These are phyloP conservation scores for Sebastes oblongus DNA, from an alignment of 2,797 vertebrate species.

Conservation along the genomic window DNA sequence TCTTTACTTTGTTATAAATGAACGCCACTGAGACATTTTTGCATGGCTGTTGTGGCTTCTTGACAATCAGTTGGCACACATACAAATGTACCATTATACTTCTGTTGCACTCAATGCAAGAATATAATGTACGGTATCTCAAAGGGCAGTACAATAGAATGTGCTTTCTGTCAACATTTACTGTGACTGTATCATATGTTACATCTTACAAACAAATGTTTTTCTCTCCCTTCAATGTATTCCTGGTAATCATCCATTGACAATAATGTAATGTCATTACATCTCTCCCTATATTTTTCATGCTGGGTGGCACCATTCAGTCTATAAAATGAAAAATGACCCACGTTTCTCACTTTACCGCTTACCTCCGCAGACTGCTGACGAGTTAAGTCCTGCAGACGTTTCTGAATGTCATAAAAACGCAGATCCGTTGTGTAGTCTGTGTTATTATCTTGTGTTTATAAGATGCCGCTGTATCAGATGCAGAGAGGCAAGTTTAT, in stretches of 20 bases:
- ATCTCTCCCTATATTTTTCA: conserved; percentile 14
- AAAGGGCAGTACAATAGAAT: not conserved
- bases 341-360: conserved; percentile 43
- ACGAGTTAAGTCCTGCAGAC: not conserved
- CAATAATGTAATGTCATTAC: conserved; percentile 23
- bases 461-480: not conserved
- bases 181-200: not conserved
- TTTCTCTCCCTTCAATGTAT: not conserved
- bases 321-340: conserved; percentile 47
- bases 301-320: conserved; percentile 31
- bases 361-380: conserved; percentile 40
- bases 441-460: not conserved
- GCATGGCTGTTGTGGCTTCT: not conserved
- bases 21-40: not conserved
- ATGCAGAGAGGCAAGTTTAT: not conserved
- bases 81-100: not conserved
- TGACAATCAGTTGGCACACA: not conserved
- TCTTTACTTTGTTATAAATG: not conserved
- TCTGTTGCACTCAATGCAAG: not conserved
- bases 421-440: not conserved
- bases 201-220: not conserved
- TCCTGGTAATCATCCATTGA: not conserved
- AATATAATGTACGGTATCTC: not conserved
- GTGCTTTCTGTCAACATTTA: not conserved
- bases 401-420: conserved; percentile 37